Conservation (phyloP, 2,888 invertebrate species). For the Sphinx pinastri region DNA sequence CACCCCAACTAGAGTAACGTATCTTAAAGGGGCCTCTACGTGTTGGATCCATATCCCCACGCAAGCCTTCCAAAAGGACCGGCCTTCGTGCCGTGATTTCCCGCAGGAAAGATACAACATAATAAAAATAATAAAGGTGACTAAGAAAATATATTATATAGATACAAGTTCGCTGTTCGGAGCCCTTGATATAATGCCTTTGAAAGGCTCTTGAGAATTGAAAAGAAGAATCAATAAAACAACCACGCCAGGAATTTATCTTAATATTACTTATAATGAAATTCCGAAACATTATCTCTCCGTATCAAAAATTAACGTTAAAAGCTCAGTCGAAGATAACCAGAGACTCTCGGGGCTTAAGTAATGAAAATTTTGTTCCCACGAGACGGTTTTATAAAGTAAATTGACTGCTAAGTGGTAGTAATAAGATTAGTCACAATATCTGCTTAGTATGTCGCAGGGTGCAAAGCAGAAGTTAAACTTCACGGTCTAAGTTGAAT, state of each 20-base stretch:
- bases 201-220: background rate
- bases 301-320: background rate
- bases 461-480: slow-evolving; percentile 28
- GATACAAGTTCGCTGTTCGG: too few species aligned
- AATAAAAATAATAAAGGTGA: too few species aligned
- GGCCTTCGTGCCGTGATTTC: too few species aligned
- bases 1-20: too few species aligned
- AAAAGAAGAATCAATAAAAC: background rate
- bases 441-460: slow-evolving; percentile 39
- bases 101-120: too few species aligned
- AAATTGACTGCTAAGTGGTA: slow-evolving; percentile 40
- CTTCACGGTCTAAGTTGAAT: slow-evolving; percentile 16
- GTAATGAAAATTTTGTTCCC: slow-evolving; percentile 17
- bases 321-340: background rate
- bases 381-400: slow-evolving; percentile 30
- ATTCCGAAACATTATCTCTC: background rate
- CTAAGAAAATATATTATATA: too few species aligned
- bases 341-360: background rate
- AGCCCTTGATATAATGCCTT: background rate
- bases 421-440: slow-evolving; percentile 45
- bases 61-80: too few species aligned
- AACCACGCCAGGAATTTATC: background rate
- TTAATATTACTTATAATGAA: background rate
- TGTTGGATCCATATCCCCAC: too few species aligned
- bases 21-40: too few species aligned